Evolutionary conservation across 2,113 vertebrate genomes (phyloP).

Genomic region (Leiothrix lutea): DNA sequence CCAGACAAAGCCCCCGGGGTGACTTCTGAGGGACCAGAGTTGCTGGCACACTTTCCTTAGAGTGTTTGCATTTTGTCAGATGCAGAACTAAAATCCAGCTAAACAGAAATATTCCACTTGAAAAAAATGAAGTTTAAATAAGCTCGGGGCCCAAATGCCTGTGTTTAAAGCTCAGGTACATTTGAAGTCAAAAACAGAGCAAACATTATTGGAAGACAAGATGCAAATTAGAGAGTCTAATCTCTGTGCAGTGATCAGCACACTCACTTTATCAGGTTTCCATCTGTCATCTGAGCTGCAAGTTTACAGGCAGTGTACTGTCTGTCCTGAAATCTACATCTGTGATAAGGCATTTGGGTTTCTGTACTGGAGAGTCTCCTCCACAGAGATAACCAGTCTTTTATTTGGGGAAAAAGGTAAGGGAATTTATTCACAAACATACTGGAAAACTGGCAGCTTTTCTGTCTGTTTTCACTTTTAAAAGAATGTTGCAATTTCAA

Average conservation of each 20-base stretch:
- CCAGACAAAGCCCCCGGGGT: not conserved
- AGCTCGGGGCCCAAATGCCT: not conserved
- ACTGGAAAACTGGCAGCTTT: not conserved
- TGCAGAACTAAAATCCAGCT: not conserved
- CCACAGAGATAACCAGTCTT: not conserved
- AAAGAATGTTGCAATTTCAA: not conserved
- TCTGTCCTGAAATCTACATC: constrained; percentile 45
- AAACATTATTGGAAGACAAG: not conserved
- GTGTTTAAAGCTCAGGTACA: constrained; percentile 10
- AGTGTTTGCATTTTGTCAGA: not conserved
- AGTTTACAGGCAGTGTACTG: constrained; percentile 55
- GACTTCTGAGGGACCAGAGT: not conserved
- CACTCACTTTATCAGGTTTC: constrained; percentile 48
- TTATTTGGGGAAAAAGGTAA: not conserved
- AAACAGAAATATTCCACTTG: not conserved
- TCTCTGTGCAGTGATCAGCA: constrained; percentile 17
- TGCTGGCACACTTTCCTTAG: not conserved
- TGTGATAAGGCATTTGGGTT: not conserved
- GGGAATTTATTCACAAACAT: not conserved
- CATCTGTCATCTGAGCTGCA: constrained; percentile 62
- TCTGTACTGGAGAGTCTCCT: constrained; percentile 3
- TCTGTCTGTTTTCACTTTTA: not conserved
- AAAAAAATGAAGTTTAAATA: not conserved
- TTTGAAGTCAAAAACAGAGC: not conserved
- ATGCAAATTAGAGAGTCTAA: constrained; percentile 47